Conservation (phyloP, 2,113 vertebrate species). For the Anhinga anhinga region DNA sequence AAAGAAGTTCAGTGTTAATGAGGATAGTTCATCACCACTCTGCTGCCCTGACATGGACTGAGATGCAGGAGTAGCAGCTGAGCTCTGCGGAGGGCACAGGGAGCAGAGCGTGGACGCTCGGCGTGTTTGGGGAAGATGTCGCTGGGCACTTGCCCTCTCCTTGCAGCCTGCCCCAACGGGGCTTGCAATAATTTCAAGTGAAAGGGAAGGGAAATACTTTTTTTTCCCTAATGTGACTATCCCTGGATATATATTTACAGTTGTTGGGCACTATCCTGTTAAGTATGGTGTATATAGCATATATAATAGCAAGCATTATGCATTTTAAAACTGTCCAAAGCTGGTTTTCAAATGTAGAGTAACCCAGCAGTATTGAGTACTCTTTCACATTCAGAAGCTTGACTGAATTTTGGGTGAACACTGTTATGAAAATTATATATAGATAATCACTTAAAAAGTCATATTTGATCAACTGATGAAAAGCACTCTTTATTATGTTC, state of each 20-base stretch:
- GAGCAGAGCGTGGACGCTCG: neutral
- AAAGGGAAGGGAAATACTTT: neutral
- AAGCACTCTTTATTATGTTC: neutral
- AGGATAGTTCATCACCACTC: neutral
- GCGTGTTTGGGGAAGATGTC: accelerated
- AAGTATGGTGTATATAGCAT: neutral
- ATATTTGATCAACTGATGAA: accelerated
- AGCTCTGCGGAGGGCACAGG: neutral
- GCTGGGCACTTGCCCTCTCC: neutral
- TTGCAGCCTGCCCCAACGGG: neutral
- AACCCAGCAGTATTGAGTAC: neutral
- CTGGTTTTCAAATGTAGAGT: neutral
- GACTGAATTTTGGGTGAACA: neutral
- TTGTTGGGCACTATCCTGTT: neutral
- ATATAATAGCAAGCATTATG: neutral
- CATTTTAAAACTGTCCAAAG: neutral
- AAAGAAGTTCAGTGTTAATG: neutral
- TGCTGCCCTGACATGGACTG: neutral
- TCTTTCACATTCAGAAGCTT: neutral
- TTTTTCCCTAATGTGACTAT: neutral
- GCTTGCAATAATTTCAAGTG: neutral
- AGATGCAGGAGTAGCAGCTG: neutral
- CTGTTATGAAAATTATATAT: neutral
- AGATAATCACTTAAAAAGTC: neutral
- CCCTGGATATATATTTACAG: neutral